Evolutionary conservation across 2,797 vertebrate species (phyloP).

Genomic region (Chaenodraco wilsoni): DNA sequence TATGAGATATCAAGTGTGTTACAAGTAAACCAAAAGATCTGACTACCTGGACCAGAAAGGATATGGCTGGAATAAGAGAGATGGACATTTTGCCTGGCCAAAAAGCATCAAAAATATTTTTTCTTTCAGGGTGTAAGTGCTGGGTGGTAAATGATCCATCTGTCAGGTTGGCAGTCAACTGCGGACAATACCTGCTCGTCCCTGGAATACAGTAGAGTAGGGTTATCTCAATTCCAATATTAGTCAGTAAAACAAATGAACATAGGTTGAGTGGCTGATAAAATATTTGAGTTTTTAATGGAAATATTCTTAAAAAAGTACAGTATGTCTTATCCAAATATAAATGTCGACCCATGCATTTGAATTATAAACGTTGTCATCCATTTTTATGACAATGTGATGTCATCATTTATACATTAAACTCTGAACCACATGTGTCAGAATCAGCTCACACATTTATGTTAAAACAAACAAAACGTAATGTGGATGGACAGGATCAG

Average conservation of each 20-base stretch:
- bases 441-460: background rate
- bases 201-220: conserved; percentile 8
- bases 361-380: background rate
- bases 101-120: conserved; percentile 28
- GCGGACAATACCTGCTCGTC: conserved; percentile 36
- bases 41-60: background rate
- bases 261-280: background rate
- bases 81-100: conserved; percentile 19
- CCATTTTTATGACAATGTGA: background rate
- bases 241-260: background rate
- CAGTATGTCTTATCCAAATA: background rate
- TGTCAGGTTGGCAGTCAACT: conserved; percentile 39
- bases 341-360: background rate
- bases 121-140: conserved; percentile 29
- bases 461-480: background rate
- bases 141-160: conserved; percentile 42
- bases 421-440: background rate
- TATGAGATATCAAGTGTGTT: conserved; percentile 10
- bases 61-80: conserved; percentile 20
- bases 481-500: background rate
- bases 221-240: conserved; percentile 3
- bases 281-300: background rate
- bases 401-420: background rate
- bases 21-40: conserved; percentile 3
- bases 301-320: background rate